phyloP scores from a whole-genome alignment of 2,888 invertebrate species.

The Stenchaetothrips biformis region DNA sequence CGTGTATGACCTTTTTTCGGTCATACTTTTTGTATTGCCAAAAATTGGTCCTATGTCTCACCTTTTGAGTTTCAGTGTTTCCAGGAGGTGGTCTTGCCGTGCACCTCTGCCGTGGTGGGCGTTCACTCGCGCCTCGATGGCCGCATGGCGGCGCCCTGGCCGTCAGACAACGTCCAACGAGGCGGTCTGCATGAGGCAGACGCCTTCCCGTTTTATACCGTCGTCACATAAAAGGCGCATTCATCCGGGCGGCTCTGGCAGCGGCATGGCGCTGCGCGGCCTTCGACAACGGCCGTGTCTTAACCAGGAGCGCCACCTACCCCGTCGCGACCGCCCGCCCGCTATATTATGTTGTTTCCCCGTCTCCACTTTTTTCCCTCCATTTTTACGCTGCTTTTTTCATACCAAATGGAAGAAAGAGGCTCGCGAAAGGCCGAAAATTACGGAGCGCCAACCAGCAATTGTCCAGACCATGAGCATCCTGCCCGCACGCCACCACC shows the following conservation, averaged over 20 bases:
- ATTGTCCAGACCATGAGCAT: constrained; percentile 1
- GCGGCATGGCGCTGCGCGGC: background rate
- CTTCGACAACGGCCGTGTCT: background rate
- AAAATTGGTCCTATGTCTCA: too few species aligned
- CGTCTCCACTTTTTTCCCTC: background rate
- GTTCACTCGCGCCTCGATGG: too few species aligned
- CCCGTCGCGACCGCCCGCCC: too few species aligned
- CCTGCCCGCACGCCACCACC: background rate
- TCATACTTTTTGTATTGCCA: too few species aligned
- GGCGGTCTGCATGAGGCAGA: too few species aligned
- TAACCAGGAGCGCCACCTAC: background rate
- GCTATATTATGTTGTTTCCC: background rate
- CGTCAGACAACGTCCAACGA: too few species aligned
- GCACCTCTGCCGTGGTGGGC: too few species aligned
- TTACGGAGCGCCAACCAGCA: background rate
- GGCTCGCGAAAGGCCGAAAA: background rate
- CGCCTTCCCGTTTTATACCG: background rate
- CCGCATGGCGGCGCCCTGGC: too few species aligned
- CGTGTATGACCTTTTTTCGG: too few species aligned
- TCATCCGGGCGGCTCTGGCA: background rate
- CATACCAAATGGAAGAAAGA: background rate
- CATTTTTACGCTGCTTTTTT: background rate
- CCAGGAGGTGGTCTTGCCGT: too few species aligned
- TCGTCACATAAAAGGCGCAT: background rate
- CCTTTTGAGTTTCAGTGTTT: too few species aligned